Evolutionary conservation across 2,113 vertebrate genomes (phyloP).

Genomic region (Hiodon alosoides): DNA sequence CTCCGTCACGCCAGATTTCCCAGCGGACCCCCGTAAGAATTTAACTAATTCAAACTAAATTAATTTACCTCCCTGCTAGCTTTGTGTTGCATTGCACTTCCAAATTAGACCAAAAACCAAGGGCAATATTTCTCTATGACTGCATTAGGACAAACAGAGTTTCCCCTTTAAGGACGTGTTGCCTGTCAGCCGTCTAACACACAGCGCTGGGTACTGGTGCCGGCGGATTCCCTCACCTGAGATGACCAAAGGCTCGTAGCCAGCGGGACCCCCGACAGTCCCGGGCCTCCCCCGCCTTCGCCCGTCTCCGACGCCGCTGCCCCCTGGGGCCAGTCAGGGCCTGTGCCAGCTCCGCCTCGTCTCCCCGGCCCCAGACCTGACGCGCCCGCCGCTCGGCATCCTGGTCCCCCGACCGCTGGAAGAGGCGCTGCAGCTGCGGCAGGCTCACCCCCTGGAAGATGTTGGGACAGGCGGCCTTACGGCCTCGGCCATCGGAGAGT

Average conservation of each 20-base stretch:
- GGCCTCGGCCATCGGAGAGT: slow-evolving; percentile 38
- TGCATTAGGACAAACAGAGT: too few relatives aligned
- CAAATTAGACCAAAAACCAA: too few relatives aligned
- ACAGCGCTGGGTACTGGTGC: background rate
- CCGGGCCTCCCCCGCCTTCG: slow-evolving; percentile 37
- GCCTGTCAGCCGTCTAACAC: too few relatives aligned
- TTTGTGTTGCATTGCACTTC: too few relatives aligned
- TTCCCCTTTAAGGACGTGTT: too few relatives aligned
- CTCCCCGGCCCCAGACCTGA: slow-evolving; percentile 68
- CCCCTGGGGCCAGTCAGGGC: slow-evolving; percentile 72
- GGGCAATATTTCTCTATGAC: too few relatives aligned
- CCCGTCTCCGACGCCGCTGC: slow-evolving; percentile 49
- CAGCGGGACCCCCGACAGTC: slow-evolving; percentile 38
- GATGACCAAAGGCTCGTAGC: slow-evolving; percentile 40
- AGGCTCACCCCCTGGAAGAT: slow-evolving; percentile 75
- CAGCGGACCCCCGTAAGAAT: too few relatives aligned
- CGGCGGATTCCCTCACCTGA: slow-evolving; percentile 35
- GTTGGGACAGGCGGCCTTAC: slow-evolving; percentile 76
- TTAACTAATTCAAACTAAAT: too few relatives aligned
- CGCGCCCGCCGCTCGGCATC: slow-evolving; percentile 69
- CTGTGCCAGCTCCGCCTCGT: slow-evolving; percentile 64
- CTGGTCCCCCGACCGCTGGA: slow-evolving; percentile 66
- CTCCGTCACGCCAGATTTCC: too few relatives aligned
- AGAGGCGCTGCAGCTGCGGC: slow-evolving; percentile 68
- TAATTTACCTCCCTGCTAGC: too few relatives aligned